phyloP scores from a whole-genome alignment of 2,888 invertebrate species.

The Heliconius cydno region DNA sequence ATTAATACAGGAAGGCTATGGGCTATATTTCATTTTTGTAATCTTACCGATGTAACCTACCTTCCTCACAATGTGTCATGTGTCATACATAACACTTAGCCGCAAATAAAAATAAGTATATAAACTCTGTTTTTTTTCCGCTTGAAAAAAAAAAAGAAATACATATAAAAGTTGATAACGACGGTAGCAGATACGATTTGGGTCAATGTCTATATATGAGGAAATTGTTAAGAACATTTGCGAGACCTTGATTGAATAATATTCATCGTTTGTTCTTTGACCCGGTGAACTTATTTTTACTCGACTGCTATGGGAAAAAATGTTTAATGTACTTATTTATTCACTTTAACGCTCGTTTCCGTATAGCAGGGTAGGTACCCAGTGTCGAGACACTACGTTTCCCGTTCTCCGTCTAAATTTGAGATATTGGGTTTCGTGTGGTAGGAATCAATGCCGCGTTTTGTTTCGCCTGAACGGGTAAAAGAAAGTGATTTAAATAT shows the following conservation, averaged over 20 bases:
- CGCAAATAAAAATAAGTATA: neutral
- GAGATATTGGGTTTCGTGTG: neutral
- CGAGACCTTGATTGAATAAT: constrained; percentile 23
- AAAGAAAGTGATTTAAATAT: too few species aligned
- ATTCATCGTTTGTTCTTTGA: constrained; percentile 9
- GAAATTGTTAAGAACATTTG: constrained; percentile 12
- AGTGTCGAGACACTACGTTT: neutral
- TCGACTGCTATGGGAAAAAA: neutral
- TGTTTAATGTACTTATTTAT: too few species aligned
- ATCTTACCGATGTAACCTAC: too few species aligned
- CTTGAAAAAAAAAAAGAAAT: neutral
- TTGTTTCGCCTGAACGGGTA: neutral
- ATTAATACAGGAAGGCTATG: too few species aligned
- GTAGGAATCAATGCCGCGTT: neutral
- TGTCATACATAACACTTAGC: too few species aligned
- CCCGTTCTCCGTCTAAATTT: neutral
- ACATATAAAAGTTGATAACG: neutral
- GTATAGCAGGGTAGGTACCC: neutral
- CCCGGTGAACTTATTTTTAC: constrained; percentile 9
- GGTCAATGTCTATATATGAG: constrained; percentile 22
- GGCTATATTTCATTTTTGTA: too few species aligned
- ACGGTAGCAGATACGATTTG: neutral
- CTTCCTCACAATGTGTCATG: too few species aligned
- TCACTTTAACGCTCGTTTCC: too few species aligned
- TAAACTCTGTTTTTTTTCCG: neutral